Base-by-base conservation (phyloP, 2,113 vertebrate genomes). In the Rana temporaria region DNA sequence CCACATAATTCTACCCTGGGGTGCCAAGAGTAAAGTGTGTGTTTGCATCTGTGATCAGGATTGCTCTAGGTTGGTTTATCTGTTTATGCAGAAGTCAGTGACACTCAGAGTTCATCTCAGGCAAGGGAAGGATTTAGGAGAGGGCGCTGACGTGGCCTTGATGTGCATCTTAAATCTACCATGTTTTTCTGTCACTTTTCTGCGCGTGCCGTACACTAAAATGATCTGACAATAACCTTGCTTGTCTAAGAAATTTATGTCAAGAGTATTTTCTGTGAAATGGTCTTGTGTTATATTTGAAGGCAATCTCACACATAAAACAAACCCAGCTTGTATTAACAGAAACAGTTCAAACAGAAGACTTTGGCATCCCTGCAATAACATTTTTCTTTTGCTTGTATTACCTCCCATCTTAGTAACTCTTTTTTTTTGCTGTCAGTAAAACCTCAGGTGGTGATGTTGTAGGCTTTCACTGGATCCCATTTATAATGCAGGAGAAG, bases 141-240 rank as follows among this genome's bases (percentile, higher is more conserved):
- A 64, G 42, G 42, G 59, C 7, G 4, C 34, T 76, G 60, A 53
- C 19, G 42, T 63, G 60, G 74, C 74, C 59, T 48, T 42, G 42
- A 64, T 52, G 22, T n/a, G 74, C 64, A 65, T 64, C 74, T 75
- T 75, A 77, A 53, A 65, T 64, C 60, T 77, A 64, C 34, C 74
- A 63, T 77, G 74, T 64, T 53, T 52, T 65, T 20, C 60, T 65
- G 74, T 77, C 60, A 77, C 60, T 53, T 53, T 65, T 42, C 57
- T 64, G 59, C 38, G 38, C 52, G 38, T 77, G 16, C 52, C 22
- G 48, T 77, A 77, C 20, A 65, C 42, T 77, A 77, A 77, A 77
- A 77, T 77, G 74, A 77, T 75, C 72, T 75, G 72, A 75, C 72
- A 75, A 62, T 75, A 75, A 75, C 72, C 72, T 75, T 75, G 72